Evolutionary conservation across 1,140 invertebrate species (phyloP).

Genomic region (Hormaphis cornu): DNA sequence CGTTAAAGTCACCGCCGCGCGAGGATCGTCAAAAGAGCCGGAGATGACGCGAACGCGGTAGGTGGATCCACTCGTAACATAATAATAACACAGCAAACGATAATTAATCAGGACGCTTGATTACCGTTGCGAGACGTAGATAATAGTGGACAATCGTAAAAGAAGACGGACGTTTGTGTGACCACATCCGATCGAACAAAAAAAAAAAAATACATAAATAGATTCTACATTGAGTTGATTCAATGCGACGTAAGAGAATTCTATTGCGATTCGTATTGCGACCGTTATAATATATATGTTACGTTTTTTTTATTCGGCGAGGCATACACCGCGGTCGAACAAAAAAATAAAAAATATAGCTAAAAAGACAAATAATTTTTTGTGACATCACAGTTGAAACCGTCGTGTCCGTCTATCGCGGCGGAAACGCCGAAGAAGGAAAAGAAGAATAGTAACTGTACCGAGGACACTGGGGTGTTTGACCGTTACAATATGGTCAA

Average conservation of each 20-base stretch:
- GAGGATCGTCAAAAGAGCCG: too few species aligned
- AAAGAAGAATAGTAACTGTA: constrained; percentile 11
- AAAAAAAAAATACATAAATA: neutral
- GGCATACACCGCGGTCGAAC: neutral
- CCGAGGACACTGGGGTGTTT: neutral
- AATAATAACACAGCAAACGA: too few species aligned
- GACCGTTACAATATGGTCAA: constrained; percentile 14
- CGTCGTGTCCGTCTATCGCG: neutral
- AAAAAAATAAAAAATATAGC: neutral
- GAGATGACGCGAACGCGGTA: too few species aligned
- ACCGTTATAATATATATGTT: constrained; percentile 19
- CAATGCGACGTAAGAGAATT: constrained; percentile 8
- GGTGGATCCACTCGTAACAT: too few species aligned
- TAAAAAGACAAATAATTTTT: too few species aligned
- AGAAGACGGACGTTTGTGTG: too few species aligned
- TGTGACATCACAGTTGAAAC: too few species aligned
- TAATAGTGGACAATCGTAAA: too few species aligned
- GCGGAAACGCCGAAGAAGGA: neutral
- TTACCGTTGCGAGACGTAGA: too few species aligned
- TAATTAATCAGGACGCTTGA: too few species aligned
- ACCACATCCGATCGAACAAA: neutral
- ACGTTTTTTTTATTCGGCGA: neutral
- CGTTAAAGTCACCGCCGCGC: too few species aligned
- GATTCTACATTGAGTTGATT: constrained; percentile 17
- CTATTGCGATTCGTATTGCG: neutral